Percentiles rank a stretch among this genome's conserved stretches.
Conservation (phyloP, 1,140 invertebrate species). For the Aphaenogaster floridana region DNA sequence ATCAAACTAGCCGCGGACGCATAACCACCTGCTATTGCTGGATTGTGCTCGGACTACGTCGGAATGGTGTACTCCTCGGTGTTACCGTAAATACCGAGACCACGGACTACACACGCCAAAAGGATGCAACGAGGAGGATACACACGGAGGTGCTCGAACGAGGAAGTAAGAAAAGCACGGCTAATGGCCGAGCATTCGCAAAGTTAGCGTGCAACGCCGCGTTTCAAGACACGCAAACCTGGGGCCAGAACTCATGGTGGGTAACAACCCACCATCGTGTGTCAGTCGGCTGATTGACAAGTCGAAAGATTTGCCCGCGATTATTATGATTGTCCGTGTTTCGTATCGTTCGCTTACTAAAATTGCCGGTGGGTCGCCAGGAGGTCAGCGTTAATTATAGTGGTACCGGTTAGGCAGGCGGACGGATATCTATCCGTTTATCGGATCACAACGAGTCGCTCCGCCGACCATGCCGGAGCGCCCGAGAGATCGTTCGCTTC, state of each 20-base stretch:
- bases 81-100: constrained; percentile 52
- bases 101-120: constrained; percentile 19
- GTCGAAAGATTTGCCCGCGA: constrained; percentile 86
- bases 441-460: constrained; percentile 82
- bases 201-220: constrained; percentile 79
- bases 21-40: constrained; percentile 39
- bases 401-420: constrained; percentile 73
- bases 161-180: constrained; percentile 80
- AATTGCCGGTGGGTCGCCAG: constrained; percentile 83
- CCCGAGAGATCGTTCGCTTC: constrained; percentile 61
- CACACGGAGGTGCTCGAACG: constrained; percentile 63
- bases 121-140: constrained; percentile 65
- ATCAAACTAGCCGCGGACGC: constrained; percentile 38
- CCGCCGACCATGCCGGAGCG: constrained; percentile 43
- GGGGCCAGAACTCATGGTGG: constrained; percentile 38
- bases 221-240: constrained; percentile 80
- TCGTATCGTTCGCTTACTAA: constrained; percentile 79
- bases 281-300: constrained; percentile 86
- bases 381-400: constrained; percentile 86
- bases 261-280: constrained; percentile 78
- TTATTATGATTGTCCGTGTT: constrained; percentile 86
- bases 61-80: constrained; percentile 6
- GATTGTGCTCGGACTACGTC: constrained; percentile 23
- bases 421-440: constrained; percentile 86
- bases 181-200: constrained; percentile 84